Conservation (phyloP, 92 coral and sea anemone species). For the Muricea muricata region DNA sequence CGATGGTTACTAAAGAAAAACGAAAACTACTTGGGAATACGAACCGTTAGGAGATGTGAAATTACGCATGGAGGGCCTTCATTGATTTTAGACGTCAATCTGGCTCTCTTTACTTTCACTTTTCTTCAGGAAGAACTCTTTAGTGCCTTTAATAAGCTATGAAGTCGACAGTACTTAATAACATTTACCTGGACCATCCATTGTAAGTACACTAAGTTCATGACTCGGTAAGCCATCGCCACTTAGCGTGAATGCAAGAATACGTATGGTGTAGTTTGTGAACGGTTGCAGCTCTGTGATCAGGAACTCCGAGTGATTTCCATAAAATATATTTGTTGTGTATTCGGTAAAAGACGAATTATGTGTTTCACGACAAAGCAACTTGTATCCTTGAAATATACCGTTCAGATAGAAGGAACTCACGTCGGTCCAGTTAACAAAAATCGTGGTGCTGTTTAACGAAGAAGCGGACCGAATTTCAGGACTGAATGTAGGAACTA, state of each 20-base stretch:
- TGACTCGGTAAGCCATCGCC: conserved; percentile 67
- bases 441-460: not conserved
- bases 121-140: too few species aligned
- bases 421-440: conserved; percentile 11
- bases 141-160: too few species aligned
- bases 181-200: conserved; percentile 11
- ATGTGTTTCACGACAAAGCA: conserved; percentile 27
- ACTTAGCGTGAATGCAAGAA: conserved; percentile 42
- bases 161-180: too few species aligned
- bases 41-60: too few species aligned
- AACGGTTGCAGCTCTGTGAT: conserved; percentile 41
- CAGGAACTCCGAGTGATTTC: conserved; percentile 10
- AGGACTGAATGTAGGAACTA: conserved; percentile 10
- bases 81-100: too few species aligned
- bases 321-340: not conserved
- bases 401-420: conserved; percentile 16
- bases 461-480: not conserved
- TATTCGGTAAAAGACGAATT: conserved; percentile 17
- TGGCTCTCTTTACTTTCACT: too few species aligned
- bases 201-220: not conserved
- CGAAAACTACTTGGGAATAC: too few species aligned
- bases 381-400: conserved; percentile 30
- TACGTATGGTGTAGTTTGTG: conserved; percentile 59
- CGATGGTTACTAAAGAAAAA: not conserved
- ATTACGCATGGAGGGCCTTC: not conserved